A percentile compares a stretch with the other conserved stretches of the same genome.
phyloP scores from a whole-genome alignment of 2,888 invertebrate species.

The Amblyteles armatorius region DNA sequence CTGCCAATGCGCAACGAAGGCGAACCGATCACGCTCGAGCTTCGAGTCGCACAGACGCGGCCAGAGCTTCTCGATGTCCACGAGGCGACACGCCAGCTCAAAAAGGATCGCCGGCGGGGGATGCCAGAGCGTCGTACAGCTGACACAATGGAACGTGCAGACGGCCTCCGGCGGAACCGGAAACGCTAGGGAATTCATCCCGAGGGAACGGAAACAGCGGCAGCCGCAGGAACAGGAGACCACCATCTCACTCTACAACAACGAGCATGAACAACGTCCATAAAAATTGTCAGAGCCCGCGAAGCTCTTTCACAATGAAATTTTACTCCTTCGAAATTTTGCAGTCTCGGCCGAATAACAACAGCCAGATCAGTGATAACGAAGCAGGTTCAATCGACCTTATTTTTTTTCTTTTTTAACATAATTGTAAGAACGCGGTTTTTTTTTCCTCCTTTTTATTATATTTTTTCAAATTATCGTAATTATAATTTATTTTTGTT shows the following conservation, averaged over 20 bases:
- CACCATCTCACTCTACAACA: conserved; percentile 75
- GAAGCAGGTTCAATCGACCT: neutral
- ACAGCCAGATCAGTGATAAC: neutral
- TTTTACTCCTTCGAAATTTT: neutral
- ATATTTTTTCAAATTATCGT: neutral
- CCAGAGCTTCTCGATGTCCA: conserved; percentile 78
- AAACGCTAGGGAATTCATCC: conserved; percentile 29
- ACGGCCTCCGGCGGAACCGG: conserved; percentile 38
- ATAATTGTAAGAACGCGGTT: neutral
- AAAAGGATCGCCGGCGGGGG: conserved; percentile 64
- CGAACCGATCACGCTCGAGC: conserved; percentile 74
- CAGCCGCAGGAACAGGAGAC: conserved; percentile 78
- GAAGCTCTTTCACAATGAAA: neutral
- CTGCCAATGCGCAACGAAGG: conserved; percentile 73
- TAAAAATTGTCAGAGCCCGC: conserved; percentile 17
- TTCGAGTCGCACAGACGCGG: conserved; percentile 76
- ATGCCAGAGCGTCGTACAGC: conserved; percentile 74
- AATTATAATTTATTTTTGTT: neutral
- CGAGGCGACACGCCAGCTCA: conserved; percentile 76
- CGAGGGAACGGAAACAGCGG: conserved; percentile 10
- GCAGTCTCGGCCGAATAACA: neutral
- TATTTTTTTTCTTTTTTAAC: neutral
- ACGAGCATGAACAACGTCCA: conserved; percentile 74
- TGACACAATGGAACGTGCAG: conserved; percentile 72
- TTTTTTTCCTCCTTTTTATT: neutral